Conservation (phyloP, 1,140 invertebrate genomes). For the Cotesia typhae region DNA sequence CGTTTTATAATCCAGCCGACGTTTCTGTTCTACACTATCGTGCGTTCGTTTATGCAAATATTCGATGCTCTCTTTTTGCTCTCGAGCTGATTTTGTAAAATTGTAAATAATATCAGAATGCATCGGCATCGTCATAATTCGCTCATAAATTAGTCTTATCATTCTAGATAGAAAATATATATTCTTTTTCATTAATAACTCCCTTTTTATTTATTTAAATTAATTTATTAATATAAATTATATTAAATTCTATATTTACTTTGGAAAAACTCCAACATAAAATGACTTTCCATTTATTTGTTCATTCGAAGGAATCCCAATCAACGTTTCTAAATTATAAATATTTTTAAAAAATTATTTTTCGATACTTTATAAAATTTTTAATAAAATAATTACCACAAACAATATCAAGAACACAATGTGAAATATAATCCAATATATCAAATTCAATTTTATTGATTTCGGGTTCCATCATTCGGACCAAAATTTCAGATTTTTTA, state of each 20-base stretch:
- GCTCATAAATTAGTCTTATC: conserved; percentile 51
- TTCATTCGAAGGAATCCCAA: conserved; percentile 72
- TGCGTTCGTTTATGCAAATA: conserved; percentile 71
- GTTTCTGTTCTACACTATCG: conserved; percentile 65
- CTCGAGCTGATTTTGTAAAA: conserved; percentile 58
- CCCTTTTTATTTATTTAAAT: conserved; percentile 1
- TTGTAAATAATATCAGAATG: conserved; percentile 69
- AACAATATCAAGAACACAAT: conserved; percentile 79
- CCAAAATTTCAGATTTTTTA: conserved; percentile 70
- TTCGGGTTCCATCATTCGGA: conserved; percentile 66
- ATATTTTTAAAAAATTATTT: neutral
- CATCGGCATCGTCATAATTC: conserved; percentile 68
- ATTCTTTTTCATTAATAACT: neutral
- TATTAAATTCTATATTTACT: conserved; percentile 46
- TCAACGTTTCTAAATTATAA: conserved; percentile 71
- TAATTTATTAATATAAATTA: neutral
- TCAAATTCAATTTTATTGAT: conserved; percentile 65
- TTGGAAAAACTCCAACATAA: conserved; percentile 72
- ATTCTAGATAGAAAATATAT: conserved; percentile 46
- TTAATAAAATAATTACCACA: conserved; percentile 66
- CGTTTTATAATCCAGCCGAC: conserved; percentile 48
- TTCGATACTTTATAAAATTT: conserved; percentile 1
- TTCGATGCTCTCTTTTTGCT: conserved; percentile 64
- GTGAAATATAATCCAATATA: conserved; percentile 72
- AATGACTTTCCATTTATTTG: conserved; percentile 69